Evolutionary conservation across 2,113 vertebrate species (phyloP).

Genomic region (Caretta caretta): DNA sequence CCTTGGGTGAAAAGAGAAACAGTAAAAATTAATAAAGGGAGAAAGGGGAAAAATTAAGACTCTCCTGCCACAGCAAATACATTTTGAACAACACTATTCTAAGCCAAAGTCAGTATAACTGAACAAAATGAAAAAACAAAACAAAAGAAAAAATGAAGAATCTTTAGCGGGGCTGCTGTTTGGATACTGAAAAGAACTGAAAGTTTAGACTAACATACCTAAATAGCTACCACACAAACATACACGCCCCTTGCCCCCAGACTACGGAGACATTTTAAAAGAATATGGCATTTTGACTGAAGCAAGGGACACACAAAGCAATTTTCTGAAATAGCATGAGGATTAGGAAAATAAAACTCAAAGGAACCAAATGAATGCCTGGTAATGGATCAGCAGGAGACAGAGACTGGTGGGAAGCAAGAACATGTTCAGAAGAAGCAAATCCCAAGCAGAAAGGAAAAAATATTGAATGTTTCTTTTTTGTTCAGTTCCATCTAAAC

Average conservation of each 20-base stretch:
- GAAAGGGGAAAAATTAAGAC: conserved; percentile 13
- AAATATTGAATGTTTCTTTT: conserved; percentile 73
- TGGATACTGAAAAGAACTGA: conserved; percentile 13
- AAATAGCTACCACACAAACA: conserved; percentile 51
- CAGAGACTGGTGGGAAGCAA: conserved; percentile 74
- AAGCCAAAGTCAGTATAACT: conserved; percentile 1
- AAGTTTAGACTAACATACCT: conserved; percentile 12
- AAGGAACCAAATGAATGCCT: conserved; percentile 76
- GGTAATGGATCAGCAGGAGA: conserved; percentile 76
- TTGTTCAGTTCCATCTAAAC: conserved; percentile 57
- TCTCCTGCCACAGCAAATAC: background rate
- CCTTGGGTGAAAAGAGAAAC: conserved; percentile 71
- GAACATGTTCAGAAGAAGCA: conserved; percentile 77
- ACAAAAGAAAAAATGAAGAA: background rate
- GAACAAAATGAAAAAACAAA: conserved; percentile 24
- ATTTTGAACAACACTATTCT: background rate
- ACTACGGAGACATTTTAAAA: conserved; percentile 55
- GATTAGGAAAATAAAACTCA: conserved; percentile 78
- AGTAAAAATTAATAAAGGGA: conserved; percentile 6
- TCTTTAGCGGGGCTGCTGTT: conserved; percentile 9
- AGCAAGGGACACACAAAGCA: conserved; percentile 75
- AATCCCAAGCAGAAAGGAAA: conserved; percentile 63
- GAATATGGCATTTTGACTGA: conserved; percentile 60
- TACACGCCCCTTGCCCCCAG: conserved; percentile 11
- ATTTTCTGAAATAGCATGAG: conserved; percentile 75